Evolutionary conservation across 2,797 vertebrate species (phyloP), one percentile per base, ranked within the genome.

Genomic region (Arrhamphus sclerolepis): DNA sequence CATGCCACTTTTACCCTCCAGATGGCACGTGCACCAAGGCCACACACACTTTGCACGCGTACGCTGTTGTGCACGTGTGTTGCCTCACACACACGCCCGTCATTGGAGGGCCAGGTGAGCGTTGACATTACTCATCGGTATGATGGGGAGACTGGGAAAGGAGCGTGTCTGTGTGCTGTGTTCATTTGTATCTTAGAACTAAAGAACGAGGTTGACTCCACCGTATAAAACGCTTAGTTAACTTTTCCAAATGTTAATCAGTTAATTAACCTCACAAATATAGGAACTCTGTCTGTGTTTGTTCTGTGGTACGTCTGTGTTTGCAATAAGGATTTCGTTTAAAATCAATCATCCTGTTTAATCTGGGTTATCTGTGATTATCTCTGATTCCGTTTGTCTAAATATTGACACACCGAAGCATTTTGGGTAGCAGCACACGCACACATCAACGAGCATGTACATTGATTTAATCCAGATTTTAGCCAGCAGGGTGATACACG

Each of bases 321-420:
- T 52, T 75, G 61, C 18, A 1, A 43, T 16, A 29, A 18, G 57
- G 59, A 85, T 86, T 41, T 67, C 19, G 48, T 67, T 65, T 62
- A 69, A 72, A 79, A 77, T 77, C 72, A 80, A 62, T 77, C 53
- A 28, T 22, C 39, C 54, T 54, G 4, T 83, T 81, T 74, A 77
- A 82, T 80, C 74, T 64, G 66, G 51, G n/a, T 68, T 52, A 70
- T 78, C 67, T 66, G 38, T 66, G 43, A 79, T 82, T 72, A 83
- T 70, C 70, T 70, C 43, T 59, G 41, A 68, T 68, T 44, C 47
- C 46, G 49, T 49, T 50, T 68, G 46, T 77, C 60, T 62, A 80
- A 88, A 89, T 87, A 83, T 81, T 85, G 82, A 75, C 79, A 53
- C 22, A 6, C 21, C 21, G 9, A 48, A 40, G 62, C 20, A 28